Conservation (phyloP, 1,140 invertebrate species). For the Drosophila sulfurigaster region DNA sequence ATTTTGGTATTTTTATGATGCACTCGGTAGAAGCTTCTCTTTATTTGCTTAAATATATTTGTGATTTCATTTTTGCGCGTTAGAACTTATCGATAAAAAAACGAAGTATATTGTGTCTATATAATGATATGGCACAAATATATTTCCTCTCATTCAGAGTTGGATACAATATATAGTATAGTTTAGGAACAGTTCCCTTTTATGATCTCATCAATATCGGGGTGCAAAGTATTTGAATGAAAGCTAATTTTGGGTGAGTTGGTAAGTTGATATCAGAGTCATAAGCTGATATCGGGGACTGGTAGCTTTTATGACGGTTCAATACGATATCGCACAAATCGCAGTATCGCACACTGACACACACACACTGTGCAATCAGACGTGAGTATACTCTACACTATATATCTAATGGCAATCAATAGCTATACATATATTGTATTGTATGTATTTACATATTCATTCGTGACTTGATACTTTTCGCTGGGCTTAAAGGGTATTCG, state of each 20-base stretch:
- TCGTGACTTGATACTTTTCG: constrained; percentile 26
- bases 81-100: constrained; percentile 18
- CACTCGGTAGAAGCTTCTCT: constrained; percentile 49
- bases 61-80: constrained; percentile 28
- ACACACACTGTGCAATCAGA: neutral
- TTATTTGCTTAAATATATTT: constrained; percentile 46
- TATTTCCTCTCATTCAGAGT: neutral
- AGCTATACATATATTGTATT: too few species aligned
- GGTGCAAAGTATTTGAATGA: constrained; percentile 7
- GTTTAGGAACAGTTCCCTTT: constrained; percentile 22
- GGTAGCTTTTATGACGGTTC: constrained; percentile 65
- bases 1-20: constrained; percentile 40
- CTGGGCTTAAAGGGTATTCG: constrained; percentile 26
- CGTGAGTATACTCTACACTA: neutral
- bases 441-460: constrained; percentile 10
- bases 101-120: constrained; percentile 11
- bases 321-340: constrained; percentile 54
- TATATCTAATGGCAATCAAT: neutral
- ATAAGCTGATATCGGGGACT: constrained; percentile 70
- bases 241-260: constrained; percentile 25
- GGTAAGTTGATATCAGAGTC: constrained; percentile 42
- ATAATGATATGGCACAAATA: constrained; percentile 12
- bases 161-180: neutral
- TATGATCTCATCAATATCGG: constrained; percentile 22
- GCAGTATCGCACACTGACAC: constrained; percentile 58